Base-by-base conservation (phyloP, 1,140 invertebrate species). In the Himalopsyche phryganea region DNA sequence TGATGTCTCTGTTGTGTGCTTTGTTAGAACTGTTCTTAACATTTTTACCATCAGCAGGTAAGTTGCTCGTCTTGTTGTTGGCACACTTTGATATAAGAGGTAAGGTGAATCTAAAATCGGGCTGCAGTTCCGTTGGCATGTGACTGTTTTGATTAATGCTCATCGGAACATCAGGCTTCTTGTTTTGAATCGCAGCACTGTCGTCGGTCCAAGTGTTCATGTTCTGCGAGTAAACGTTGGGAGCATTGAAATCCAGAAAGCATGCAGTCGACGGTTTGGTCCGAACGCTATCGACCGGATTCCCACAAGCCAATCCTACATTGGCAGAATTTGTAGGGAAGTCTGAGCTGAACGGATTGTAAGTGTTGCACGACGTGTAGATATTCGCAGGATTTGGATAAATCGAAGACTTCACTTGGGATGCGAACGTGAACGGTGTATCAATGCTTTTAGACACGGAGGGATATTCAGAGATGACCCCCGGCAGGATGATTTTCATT, bases 331-430 rank as follows among this genome's bases (percentile, higher is more conserved):
- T 61, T 1, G 58, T 18, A 7, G 46, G 3, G 23, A 60, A 50
- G 23, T 64, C 62, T n/a, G 62, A 36, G 32, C 53, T 54, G 33
- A 64, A 64, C 38, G 57, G 58, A 48, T 64, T 64, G 33, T 59
- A 64, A 3, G 62, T 58, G 46, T 64, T 60, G 38, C 57, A 63
- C 13, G 62, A 60, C 10, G 62, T 53, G 40, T 60, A 64, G 32
- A 57, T 54, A 54, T 64, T 60, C 7, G 62, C 52, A 33, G 48
- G 52, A 41, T 20, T 11, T 46, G 45, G 54, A 50, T 10, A 42
- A 17, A 17, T 35, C 2, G 40, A 53, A 55, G 23, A 33, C 33
- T 45, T 60, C 45, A 14, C 17, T 38, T 50, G 42, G 13, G 42
- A 33, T 1, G 48, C 36, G 44, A 58, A 59, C 13, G 38, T 15